Conservation (phyloP, 2,888 invertebrate genomes). For the Acanthacorydalis orientalis region DNA sequence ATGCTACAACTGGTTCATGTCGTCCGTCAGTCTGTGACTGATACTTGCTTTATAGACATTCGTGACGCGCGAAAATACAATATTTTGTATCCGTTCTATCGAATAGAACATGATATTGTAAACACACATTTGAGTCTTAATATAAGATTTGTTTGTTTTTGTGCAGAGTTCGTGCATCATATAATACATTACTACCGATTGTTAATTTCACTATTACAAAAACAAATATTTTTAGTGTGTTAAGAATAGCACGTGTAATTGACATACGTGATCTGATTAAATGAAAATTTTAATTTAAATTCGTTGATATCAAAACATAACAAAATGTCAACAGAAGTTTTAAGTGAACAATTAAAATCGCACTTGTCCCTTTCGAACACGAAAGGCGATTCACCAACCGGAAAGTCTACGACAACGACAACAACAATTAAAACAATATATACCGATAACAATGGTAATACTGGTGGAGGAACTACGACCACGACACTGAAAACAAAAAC, state of each 20-base stretch:
- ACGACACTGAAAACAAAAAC: conserved; percentile 54
- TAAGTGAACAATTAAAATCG: conserved; percentile 63
- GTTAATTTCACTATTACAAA: too few relatives aligned
- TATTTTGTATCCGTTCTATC: too few relatives aligned
- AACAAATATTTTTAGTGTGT: too few relatives aligned
- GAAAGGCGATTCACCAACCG: background rate
- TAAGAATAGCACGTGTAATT: background rate
- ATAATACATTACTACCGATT: too few relatives aligned
- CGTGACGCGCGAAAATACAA: too few relatives aligned
- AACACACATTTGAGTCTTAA: too few relatives aligned
- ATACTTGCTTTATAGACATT: too few relatives aligned
- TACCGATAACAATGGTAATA: background rate
- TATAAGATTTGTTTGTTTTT: too few relatives aligned
- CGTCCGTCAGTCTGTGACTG: too few relatives aligned
- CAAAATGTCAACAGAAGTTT: conserved; percentile 55
- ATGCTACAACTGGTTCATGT: too few relatives aligned
- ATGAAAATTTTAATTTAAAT: background rate
- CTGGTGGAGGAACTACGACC: conserved; percentile 15
- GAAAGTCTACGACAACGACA: background rate
- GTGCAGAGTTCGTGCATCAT: too few relatives aligned
- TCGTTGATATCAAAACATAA: conserved; percentile 7
- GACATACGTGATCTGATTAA: background rate
- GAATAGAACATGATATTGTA: too few relatives aligned
- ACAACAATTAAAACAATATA: conserved; percentile 5
- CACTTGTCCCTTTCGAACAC: conserved; percentile 24